phyloP scores from a whole-genome alignment of 2,888 invertebrate species.

The Athalia cordata region DNA sequence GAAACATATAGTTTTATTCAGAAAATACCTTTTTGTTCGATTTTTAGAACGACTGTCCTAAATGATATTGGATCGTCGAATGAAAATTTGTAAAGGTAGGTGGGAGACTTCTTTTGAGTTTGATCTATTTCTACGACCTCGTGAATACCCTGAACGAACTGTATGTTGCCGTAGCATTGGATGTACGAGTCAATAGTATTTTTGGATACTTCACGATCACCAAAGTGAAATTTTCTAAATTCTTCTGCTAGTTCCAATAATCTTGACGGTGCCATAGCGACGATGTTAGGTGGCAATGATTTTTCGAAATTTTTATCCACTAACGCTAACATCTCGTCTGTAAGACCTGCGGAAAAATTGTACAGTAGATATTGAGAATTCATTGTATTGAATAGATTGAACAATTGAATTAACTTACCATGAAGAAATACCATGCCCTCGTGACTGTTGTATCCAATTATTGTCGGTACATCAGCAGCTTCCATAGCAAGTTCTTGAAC shows the following conservation, averaged over 20 bases:
- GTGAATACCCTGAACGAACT: constrained; percentile 74
- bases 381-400: not conserved
- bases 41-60: not conserved
- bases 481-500: constrained; percentile 61
- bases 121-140: constrained; percentile 71
- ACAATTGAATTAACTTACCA: not conserved
- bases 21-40: not conserved
- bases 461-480: constrained; percentile 74
- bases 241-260: constrained; percentile 64
- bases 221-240: constrained; percentile 75
- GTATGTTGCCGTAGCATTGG: constrained; percentile 76
- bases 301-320: constrained; percentile 66
- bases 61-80: constrained; percentile 67
- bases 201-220: constrained; percentile 66
- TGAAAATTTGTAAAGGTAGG: constrained; percentile 78
- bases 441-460: constrained; percentile 74
- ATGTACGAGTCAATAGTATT: constrained; percentile 72
- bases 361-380: no score
- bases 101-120: constrained; percentile 70
- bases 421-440: constrained; percentile 61
- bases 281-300: constrained; percentile 70
- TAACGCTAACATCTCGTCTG: constrained; percentile 5
- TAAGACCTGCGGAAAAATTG: not conserved
- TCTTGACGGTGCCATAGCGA: constrained; percentile 47
- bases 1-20: not conserved